Conservation (phyloP, 2,113 vertebrate species). For the Cairina moschata region DNA sequence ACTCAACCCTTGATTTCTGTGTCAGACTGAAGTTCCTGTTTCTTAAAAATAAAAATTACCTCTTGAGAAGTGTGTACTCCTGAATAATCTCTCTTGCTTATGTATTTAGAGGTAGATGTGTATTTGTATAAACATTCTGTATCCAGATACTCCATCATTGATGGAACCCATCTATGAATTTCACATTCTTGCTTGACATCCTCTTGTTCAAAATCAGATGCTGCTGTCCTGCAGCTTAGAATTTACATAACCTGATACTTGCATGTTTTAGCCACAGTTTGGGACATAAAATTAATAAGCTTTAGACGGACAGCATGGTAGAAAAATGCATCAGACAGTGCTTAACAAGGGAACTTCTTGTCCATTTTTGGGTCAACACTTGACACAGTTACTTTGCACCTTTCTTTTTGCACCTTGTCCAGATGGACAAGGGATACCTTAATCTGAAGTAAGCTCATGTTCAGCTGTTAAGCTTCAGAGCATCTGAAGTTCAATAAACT, state of each 20-base stretch:
- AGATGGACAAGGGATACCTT: neutral
- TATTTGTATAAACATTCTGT: neutral
- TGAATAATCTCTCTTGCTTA: neutral
- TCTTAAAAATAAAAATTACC: neutral
- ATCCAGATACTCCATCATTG: neutral
- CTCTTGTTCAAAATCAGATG: neutral
- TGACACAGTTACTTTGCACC: neutral
- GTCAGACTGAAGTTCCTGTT: neutral
- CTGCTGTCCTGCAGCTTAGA: neutral
- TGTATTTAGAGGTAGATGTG: neutral
- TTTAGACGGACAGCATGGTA: neutral
- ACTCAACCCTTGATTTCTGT: neutral
- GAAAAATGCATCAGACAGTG: neutral
- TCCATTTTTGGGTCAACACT: neutral
- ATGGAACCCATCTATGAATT: neutral
- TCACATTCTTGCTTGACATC: neutral
- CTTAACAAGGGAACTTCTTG: neutral
- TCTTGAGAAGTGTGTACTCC: neutral
- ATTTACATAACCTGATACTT: neutral
- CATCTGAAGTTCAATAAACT: neutral
- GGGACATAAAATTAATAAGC: neutral
- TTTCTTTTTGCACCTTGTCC: neutral
- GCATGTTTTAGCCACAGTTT: fast-evolving
- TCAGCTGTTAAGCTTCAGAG: neutral
- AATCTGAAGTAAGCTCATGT: neutral